phyloP scores from a whole-genome alignment of 2,888 invertebrate species.

The Willowsia nigromaculata region DNA sequence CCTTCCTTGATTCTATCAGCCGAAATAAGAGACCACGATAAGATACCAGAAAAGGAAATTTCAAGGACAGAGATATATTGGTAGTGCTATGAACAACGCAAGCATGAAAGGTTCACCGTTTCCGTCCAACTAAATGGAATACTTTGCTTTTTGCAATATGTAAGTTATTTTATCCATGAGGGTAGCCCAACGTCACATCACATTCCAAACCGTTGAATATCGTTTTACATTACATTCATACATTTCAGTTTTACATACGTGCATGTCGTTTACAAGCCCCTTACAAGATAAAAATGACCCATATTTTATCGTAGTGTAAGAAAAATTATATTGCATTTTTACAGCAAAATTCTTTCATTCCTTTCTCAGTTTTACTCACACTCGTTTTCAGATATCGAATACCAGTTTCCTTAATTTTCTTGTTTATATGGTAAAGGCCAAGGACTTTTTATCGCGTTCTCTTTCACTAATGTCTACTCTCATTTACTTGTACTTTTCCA shows the following conservation, averaged over 20 bases:
- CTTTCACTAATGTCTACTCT: neutral
- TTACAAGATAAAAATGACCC: neutral
- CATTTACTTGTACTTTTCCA: conserved; percentile 15
- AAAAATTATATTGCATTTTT: neutral
- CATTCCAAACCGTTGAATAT: no score
- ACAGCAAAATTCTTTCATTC: neutral
- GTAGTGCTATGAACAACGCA: no score
- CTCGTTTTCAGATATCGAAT: neutral
- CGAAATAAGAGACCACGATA: neutral
- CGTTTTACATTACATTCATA: no score
- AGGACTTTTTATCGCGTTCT: conserved; percentile 18
- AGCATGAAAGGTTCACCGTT: no score
- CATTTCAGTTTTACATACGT: no score
- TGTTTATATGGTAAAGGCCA: neutral
- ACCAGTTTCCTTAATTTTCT: neutral
- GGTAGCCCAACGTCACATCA: no score
- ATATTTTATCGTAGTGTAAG: neutral
- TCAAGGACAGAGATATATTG: conserved; percentile 20
- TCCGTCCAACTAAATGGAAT: no score
- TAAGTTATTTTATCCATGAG: no score
- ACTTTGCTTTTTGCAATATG: no score
- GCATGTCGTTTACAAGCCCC: neutral
- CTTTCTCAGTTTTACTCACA: neutral
- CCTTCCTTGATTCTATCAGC: neutral
- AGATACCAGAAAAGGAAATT: neutral